A percentile compares a stretch with the other conserved stretches of the same genome.
Conservation (phyloP, 2,797 vertebrate species). For the Denticeps clupeoides region DNA sequence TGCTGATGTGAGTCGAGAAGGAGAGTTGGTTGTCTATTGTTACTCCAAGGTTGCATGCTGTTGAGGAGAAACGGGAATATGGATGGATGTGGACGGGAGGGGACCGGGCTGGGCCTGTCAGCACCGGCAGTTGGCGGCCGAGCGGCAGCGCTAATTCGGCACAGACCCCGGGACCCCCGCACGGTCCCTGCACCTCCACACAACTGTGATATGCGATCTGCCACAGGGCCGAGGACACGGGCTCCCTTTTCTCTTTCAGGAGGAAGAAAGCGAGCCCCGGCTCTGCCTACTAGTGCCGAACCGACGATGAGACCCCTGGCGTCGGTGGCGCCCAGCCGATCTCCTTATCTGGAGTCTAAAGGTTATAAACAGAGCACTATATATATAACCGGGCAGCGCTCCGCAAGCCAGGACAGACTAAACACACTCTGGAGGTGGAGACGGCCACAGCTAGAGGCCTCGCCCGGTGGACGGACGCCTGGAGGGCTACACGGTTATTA, state of each 20-base stretch:
- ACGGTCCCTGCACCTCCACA: conserved; percentile 13
- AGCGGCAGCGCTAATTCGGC: conserved; percentile 28
- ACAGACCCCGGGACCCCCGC: conserved; percentile 22
- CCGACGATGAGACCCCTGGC: no score
- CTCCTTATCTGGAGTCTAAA: conserved; percentile 20
- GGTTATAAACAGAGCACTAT: conserved; percentile 25
- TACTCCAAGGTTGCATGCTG: no score
- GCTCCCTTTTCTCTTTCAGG: not conserved
- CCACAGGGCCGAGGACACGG: conserved; percentile 7
- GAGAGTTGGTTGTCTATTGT: no score
- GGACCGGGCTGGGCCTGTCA: conserved; percentile 31
- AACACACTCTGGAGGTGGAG: conserved; percentile 22
- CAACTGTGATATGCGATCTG: conserved; percentile 30
- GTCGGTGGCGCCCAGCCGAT: conserved; percentile 20
- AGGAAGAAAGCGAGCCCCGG: no score
- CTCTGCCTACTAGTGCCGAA: no score
- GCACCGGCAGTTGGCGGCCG: no score
- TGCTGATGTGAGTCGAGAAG: no score
- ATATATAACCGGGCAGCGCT: conserved; percentile 10
- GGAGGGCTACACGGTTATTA: not conserved
- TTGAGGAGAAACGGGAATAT: no score
- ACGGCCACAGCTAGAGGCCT: conserved; percentile 3
- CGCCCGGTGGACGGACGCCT: not conserved
- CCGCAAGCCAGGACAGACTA: conserved; percentile 15
- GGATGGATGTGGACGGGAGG: no score